phyloP scores from a whole-genome alignment of 2,888 invertebrate genomes.

The Meandrusa payeni region DNA sequence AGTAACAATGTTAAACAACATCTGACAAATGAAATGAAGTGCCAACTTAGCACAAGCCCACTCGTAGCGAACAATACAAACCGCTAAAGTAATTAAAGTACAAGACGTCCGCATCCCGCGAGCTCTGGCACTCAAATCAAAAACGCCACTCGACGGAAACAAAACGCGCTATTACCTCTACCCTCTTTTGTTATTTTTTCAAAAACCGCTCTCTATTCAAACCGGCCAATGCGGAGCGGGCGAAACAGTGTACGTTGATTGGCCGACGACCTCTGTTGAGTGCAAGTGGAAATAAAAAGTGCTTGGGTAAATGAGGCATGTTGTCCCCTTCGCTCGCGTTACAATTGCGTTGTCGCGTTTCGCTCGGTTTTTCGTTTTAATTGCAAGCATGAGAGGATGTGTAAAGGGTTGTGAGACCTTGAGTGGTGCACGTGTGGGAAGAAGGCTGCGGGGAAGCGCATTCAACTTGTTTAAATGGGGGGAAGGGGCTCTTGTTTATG shows the following conservation, averaged over 20 bases:
- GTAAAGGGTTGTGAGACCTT: constrained; percentile 76
- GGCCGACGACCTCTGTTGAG: constrained; percentile 76
- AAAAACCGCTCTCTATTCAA: constrained; percentile 74
- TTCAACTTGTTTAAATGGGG: constrained; percentile 69
- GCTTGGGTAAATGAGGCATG: constrained; percentile 73
- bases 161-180: constrained; percentile 78
- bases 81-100: constrained; percentile 69
- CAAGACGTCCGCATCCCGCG: constrained; percentile 63
- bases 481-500: constrained; percentile 58
- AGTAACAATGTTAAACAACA: constrained; percentile 73
- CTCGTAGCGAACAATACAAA: constrained; percentile 59
- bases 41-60: constrained; percentile 51
- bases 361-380: constrained; percentile 76
- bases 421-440: constrained; percentile 74
- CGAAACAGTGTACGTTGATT: constrained; percentile 73
- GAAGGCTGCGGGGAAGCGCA: constrained; percentile 55
- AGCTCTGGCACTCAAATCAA: constrained; percentile 65
- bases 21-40: constrained; percentile 51
- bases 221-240: constrained; percentile 75
- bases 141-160: constrained; percentile 74
- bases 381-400: constrained; percentile 76
- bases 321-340: constrained; percentile 56
- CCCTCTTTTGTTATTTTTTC: constrained; percentile 75
- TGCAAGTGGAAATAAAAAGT: constrained; percentile 76
- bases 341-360: constrained; percentile 45